phyloP scores from a whole-genome alignment of 2,888 invertebrate species.

The Drosophila testacea region DNA sequence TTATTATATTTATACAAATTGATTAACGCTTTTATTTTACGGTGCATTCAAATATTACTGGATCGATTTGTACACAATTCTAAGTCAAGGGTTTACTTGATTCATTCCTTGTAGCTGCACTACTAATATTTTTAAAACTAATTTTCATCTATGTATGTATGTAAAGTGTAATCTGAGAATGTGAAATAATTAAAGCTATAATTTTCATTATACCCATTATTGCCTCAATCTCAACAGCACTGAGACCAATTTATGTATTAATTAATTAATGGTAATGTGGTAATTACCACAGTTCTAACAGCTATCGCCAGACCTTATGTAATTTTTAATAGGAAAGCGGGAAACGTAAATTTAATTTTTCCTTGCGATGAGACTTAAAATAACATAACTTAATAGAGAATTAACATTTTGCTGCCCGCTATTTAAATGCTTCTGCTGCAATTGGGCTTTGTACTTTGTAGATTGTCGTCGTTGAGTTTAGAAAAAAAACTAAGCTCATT shows the following conservation, averaged over 20 bases:
- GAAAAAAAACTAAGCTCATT: no score
- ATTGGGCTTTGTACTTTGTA: no score
- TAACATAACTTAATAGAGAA: no score
- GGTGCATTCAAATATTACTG: slow-evolving; percentile 64
- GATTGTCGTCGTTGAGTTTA: no score
- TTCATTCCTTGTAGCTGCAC: slow-evolving; percentile 83
- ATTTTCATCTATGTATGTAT: slow-evolving; percentile 79
- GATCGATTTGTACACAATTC: slow-evolving; percentile 75
- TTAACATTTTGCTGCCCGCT: no score
- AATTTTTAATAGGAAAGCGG: no score
- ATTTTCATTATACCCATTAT: slow-evolving; percentile 73
- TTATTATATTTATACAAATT: slow-evolving; percentile 80
- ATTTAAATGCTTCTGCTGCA: no score
- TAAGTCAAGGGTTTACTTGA: slow-evolving; percentile 78
- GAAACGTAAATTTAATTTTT: no score
- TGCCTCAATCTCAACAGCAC: slow-evolving; percentile 57
- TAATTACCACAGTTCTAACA: no score
- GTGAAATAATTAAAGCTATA: slow-evolving; percentile 79
- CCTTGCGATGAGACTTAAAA: no score
- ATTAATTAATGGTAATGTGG: not conserved
- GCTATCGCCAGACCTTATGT: no score
- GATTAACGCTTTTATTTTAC: slow-evolving; percentile 74
- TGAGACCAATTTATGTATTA: slow-evolving; percentile 38
- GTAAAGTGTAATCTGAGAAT: slow-evolving; percentile 78
- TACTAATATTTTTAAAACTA: slow-evolving; percentile 78